phyloP scores from a whole-genome alignment of 2,797 vertebrate species.

The Gallinago solitaria region DNA sequence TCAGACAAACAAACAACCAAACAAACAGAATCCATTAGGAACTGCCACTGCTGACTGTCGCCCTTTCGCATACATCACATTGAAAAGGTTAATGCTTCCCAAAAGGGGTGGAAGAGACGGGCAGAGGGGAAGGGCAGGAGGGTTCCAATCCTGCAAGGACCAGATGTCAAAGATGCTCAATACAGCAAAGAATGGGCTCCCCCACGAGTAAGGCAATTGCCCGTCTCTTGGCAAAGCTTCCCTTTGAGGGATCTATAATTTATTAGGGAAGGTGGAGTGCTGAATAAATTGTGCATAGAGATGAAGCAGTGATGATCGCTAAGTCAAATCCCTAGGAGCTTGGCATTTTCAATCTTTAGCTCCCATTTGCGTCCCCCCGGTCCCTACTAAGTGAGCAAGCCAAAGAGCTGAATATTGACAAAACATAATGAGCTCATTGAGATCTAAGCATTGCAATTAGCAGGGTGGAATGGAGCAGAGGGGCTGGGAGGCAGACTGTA shows the following conservation, averaged over 20 bases:
- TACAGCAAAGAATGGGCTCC: not conserved
- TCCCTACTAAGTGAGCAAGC: slow-evolving; percentile 43
- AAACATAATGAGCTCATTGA: slow-evolving; percentile 69
- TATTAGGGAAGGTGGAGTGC: slow-evolving; percentile 63
- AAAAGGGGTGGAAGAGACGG: slow-evolving; percentile 27
- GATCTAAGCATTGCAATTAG: slow-evolving; percentile 66
- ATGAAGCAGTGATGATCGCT: slow-evolving; percentile 18
- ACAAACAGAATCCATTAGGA: slow-evolving; percentile 65
- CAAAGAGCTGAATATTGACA: slow-evolving; percentile 67
- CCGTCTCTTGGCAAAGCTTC: slow-evolving; percentile 59
- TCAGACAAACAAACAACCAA: slow-evolving; percentile 54
- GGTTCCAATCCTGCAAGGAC: slow-evolving; percentile 11
- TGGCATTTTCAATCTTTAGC: slow-evolving; percentile 65
- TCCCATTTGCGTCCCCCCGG: slow-evolving; percentile 38
- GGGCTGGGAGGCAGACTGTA: slow-evolving; percentile 65
- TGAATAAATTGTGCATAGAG: slow-evolving; percentile 62
- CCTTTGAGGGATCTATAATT: slow-evolving; percentile 63
- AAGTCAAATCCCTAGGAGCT: slow-evolving; percentile 52
- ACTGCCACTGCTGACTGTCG: slow-evolving; percentile 65
- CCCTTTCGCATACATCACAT: slow-evolving; percentile 61
- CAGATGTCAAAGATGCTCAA: slow-evolving; percentile 57
- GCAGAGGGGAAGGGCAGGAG: slow-evolving; percentile 19
- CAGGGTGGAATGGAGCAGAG: slow-evolving; percentile 66
- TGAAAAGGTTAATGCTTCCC: slow-evolving; percentile 72
- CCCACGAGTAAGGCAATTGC: not conserved